These are phyloP conservation scores for Heliconius ethilla DNA, from an alignment of 2,888 invertebrate species.

Conservation along the genomic window DNA sequence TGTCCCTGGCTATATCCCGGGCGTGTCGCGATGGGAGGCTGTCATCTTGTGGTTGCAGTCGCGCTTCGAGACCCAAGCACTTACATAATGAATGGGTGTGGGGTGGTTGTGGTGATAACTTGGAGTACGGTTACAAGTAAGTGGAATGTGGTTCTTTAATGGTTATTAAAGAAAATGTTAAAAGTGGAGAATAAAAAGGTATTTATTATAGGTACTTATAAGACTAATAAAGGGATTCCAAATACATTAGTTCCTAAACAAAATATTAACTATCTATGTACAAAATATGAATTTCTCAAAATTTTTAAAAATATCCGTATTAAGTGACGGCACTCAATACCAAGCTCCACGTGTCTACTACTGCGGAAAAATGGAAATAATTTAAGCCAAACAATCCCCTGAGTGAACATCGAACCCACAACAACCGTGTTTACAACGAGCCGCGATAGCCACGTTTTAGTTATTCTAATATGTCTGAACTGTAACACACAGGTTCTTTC, in stretches of 20 bases:
- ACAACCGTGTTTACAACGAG: background rate
- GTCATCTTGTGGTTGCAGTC: constrained; percentile 94
- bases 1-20: constrained; percentile 93
- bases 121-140: constrained; percentile 97
- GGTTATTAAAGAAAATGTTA: too few relatives aligned
- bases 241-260: too few relatives aligned
- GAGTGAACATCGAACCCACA: background rate
- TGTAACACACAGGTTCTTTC: background rate
- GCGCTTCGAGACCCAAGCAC: constrained; percentile 90
- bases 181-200: background rate
- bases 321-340: too few relatives aligned
- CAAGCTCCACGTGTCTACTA: too few relatives aligned
- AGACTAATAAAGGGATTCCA: too few relatives aligned
- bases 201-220: too few relatives aligned
- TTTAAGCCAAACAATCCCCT: background rate
- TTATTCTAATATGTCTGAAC: background rate
- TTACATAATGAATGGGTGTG: constrained; percentile 96
- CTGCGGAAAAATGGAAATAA: too few relatives aligned
- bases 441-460: background rate
- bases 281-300: too few relatives aligned
- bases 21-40: constrained; percentile 95
- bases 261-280: too few relatives aligned
- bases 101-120: constrained; percentile 99
- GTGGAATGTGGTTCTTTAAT: constrained; percentile 54
- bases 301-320: too few relatives aligned